Conservation (phyloP, 2,797 vertebrate species). For the Tadarida brasiliensis region DNA sequence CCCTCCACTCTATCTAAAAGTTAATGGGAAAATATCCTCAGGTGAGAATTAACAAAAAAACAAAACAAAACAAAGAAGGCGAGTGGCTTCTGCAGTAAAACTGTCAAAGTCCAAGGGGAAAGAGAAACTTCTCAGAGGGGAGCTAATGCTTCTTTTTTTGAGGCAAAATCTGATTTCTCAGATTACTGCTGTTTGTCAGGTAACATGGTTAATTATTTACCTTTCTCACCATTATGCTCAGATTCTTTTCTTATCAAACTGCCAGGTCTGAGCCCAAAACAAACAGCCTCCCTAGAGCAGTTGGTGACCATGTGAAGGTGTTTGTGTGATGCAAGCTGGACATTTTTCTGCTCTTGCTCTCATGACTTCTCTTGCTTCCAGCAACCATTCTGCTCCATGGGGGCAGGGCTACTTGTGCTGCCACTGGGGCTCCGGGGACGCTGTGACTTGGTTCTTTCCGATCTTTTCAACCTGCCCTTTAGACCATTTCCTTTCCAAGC, state of each 20-base stretch:
- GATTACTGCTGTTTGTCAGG: neutral
- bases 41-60: too few species aligned
- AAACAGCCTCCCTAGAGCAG: constrained; percentile 56
- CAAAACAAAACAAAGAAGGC: too few species aligned
- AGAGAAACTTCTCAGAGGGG: neutral
- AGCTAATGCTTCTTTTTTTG: neutral
- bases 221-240: constrained; percentile 50
- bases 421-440: neutral
- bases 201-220: constrained; percentile 76
- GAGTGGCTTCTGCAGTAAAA: neutral
- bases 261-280: constrained; percentile 58
- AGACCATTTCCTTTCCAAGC: neutral
- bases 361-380: neutral
- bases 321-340: neutral
- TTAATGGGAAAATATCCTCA: too few species aligned
- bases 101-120: neutral
- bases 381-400: neutral
- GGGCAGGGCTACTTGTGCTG: neutral
- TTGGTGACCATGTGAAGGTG: neutral
- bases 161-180: constrained; percentile 3
- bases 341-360: constrained; percentile 20
- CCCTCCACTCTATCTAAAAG: too few species aligned
- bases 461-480: neutral
- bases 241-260: constrained; percentile 81
- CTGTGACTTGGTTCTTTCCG: neutral